Evolutionary conservation across 2,797 vertebrate species (phyloP).

Genomic region (Anabacerthia variegaticeps): DNA sequence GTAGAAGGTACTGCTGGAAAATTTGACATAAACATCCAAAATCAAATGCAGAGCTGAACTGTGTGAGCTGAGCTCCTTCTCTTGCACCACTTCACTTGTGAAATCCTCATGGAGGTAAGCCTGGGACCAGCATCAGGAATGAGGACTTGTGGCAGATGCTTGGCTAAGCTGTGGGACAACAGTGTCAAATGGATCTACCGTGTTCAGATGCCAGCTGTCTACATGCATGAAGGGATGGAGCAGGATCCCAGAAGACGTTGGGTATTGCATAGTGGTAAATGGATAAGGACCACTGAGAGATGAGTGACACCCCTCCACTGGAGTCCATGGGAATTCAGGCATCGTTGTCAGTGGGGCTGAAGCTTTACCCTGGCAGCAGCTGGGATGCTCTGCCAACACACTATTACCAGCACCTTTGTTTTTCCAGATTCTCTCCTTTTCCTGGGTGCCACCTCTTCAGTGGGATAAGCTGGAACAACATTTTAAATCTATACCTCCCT

Average conservation of each 20-base stretch:
- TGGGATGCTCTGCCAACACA: background rate
- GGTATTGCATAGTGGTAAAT: background rate
- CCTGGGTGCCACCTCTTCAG: background rate
- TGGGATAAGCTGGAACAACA: background rate
- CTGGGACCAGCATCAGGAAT: background rate
- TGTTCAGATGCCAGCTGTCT: background rate
- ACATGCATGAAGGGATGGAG: background rate
- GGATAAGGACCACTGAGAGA: background rate
- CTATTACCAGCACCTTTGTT: accelerated
- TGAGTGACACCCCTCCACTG: background rate
- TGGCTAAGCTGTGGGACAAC: background rate
- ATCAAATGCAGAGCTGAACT: background rate
- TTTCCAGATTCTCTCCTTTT: background rate
- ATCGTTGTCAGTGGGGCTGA: background rate
- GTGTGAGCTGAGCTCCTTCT: background rate
- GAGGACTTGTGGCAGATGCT: background rate
- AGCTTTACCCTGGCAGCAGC: background rate
- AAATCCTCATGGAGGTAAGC: background rate
- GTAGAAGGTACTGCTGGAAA: background rate
- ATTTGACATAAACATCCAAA: accelerated
- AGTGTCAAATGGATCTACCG: accelerated
- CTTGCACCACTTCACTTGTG: accelerated
- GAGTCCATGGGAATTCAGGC: background rate
- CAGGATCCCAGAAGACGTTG: background rate
- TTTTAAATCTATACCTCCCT: background rate